phyloP scores from a whole-genome alignment of 2,888 invertebrate species.

The Lasioglossum vierecki region DNA sequence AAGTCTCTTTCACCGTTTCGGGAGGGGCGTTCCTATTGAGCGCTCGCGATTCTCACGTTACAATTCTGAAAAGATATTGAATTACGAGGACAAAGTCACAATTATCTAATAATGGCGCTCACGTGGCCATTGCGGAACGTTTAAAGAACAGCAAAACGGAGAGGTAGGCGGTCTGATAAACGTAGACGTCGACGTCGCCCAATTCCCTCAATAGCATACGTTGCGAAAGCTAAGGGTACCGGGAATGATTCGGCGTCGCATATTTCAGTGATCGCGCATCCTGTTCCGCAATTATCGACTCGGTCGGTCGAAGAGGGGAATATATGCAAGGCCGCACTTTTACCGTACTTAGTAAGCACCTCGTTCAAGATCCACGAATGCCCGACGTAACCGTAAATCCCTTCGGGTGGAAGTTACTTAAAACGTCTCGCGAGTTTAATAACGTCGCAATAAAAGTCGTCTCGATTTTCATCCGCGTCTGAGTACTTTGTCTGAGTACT shows the following conservation, averaged over 20 bases:
- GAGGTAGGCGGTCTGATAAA: conserved; percentile 11
- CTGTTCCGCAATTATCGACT: conserved; percentile 57
- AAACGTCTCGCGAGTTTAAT: conserved; percentile 20
- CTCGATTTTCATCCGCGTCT: conserved; percentile 17
- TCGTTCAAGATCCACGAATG: conserved; percentile 62
- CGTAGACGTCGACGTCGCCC: conserved; percentile 1
- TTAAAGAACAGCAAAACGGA: conserved; percentile 28
- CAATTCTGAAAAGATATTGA: not conserved
- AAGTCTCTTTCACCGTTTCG: not conserved
- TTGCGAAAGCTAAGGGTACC: conserved; percentile 64
- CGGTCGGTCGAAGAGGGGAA: not conserved
- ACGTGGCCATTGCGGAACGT: not conserved
- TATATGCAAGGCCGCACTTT: conserved; percentile 59
- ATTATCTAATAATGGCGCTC: not conserved
- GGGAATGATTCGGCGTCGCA: conserved; percentile 61
- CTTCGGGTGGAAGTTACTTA: not conserved
- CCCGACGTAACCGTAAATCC: conserved; percentile 25
- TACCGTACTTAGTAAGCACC: conserved; percentile 65
- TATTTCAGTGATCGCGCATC: conserved; percentile 51
- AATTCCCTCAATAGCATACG: conserved; percentile 54
- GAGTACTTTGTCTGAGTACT: conserved; percentile 19
- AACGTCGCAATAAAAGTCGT: conserved; percentile 2
- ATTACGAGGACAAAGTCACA: not conserved
- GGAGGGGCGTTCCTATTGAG: not conserved
- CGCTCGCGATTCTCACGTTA: not conserved